Conservation (phyloP, 2,113 vertebrate species). For the Dunckerocampus dactyliophorus region DNA sequence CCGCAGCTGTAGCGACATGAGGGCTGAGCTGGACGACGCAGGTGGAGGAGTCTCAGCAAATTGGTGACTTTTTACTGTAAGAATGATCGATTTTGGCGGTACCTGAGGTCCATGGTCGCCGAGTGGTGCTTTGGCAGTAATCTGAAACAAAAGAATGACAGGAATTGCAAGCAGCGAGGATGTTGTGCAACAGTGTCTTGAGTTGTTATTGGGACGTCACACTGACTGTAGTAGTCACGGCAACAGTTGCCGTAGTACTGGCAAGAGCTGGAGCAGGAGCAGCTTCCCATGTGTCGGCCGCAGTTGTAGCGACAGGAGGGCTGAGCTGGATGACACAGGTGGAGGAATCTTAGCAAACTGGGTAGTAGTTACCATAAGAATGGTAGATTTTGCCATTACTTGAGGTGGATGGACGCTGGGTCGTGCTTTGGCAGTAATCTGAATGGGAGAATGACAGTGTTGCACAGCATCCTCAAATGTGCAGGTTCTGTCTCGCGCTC, state of each 20-base stretch:
- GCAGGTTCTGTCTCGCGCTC: neutral
- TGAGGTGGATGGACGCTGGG: neutral
- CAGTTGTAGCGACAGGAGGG: slow-evolving; percentile 47
- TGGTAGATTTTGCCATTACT: neutral
- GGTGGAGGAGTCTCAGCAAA: neutral
- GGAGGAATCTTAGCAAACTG: neutral
- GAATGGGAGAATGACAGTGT: neutral
- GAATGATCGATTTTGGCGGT: neutral
- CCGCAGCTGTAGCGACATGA: slow-evolving; percentile 55
- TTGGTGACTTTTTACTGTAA: neutral
- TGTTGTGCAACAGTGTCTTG: too few species aligned
- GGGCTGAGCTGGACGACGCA: neutral
- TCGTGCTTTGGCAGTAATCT: slow-evolving; percentile 2
- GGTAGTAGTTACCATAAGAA: neutral
- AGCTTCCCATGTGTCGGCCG: slow-evolving; percentile 28
- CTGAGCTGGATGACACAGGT: slow-evolving; percentile 4
- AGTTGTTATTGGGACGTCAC: neutral
- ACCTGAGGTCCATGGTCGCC: neutral
- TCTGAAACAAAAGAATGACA: slow-evolving; percentile 5
- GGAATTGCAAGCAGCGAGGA: neutral
- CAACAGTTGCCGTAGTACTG: slow-evolving; percentile 48
- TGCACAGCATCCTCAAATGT: too few species aligned
- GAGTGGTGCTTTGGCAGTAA: neutral
- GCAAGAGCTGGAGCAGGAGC: slow-evolving; percentile 62
- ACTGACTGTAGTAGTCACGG: slow-evolving; percentile 46